Conservation (phyloP, 2,797 vertebrate species). For the Schizopygopsis malacanthus region DNA sequence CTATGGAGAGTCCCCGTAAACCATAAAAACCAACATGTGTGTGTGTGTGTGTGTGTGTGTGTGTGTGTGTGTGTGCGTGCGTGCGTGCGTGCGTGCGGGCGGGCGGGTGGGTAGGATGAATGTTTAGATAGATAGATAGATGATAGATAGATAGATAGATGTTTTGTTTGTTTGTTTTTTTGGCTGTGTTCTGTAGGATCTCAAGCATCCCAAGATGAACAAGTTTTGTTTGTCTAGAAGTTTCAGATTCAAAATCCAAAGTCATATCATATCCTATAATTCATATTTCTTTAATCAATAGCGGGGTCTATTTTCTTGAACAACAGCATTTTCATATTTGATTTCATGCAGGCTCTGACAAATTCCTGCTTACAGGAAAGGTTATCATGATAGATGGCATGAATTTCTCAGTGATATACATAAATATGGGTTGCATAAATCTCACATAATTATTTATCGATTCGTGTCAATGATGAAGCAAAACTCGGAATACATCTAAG, state of each 20-base stretch:
- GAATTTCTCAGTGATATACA: slow-evolving; percentile 49
- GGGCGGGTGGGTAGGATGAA: too few species aligned
- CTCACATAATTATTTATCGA: slow-evolving; percentile 59
- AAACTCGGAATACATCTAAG: not conserved
- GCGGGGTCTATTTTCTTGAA: not conserved
- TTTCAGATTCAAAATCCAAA: not conserved
- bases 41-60: too few species aligned
- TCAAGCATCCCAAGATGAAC: not conserved
- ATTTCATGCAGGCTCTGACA: slow-evolving; percentile 63
- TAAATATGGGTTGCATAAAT: slow-evolving; percentile 47
- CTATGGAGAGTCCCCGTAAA: too few species aligned
- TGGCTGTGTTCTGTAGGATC: not conserved
- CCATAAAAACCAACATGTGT: too few species aligned
- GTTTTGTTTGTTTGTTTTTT: not conserved
- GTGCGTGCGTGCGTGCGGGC: too few species aligned
- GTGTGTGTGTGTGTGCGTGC: too few species aligned
- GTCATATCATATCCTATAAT: not conserved
- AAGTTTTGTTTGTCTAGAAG: not conserved
- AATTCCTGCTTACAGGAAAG: slow-evolving; percentile 61
- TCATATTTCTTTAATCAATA: not conserved
- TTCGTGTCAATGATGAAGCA: slow-evolving; percentile 41
- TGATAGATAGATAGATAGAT: not conserved
- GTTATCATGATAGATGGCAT: slow-evolving; percentile 68
- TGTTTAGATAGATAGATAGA: not conserved
- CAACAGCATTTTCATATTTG: slow-evolving; percentile 65